These are phyloP conservation scores for Elanus axillaris DNA, from an alignment of 2,113 vertebrate genomes.

Conservation along the genomic window DNA sequence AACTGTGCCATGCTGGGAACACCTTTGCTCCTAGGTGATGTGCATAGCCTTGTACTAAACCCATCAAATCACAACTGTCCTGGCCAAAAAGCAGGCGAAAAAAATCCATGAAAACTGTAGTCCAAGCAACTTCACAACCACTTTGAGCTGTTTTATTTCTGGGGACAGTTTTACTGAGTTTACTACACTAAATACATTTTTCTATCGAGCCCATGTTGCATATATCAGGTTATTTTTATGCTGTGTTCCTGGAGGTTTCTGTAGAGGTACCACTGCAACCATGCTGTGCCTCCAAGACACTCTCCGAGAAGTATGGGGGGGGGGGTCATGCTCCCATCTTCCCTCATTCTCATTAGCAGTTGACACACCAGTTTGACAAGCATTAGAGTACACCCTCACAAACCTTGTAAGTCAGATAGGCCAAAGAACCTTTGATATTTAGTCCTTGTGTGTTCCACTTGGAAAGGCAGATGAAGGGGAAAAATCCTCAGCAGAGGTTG, in stretches of 20 bases:
- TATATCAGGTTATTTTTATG: background rate
- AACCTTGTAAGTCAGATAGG: background rate
- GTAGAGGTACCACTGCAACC: background rate
- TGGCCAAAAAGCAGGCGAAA: background rate
- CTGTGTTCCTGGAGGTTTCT: background rate
- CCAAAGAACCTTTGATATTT: background rate
- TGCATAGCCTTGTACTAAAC: background rate
- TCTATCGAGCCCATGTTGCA: background rate
- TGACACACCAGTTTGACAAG: background rate
- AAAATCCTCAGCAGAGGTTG: background rate
- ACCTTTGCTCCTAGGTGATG: no score
- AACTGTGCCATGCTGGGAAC: background rate
- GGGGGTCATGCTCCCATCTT: accelerated
- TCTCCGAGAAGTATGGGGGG: no score
- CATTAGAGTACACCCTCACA: background rate
- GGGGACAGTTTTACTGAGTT: background rate
- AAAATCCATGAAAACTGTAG: background rate
- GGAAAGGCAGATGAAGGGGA: background rate
- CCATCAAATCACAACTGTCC: background rate
- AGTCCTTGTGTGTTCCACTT: background rate
- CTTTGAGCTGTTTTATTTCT: background rate
- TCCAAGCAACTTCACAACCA: background rate
- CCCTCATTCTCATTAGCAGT: no score
- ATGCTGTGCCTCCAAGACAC: background rate
- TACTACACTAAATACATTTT: no score